Conservation (phyloP, 2,888 invertebrate species). For the Scaptomyza parva region DNA sequence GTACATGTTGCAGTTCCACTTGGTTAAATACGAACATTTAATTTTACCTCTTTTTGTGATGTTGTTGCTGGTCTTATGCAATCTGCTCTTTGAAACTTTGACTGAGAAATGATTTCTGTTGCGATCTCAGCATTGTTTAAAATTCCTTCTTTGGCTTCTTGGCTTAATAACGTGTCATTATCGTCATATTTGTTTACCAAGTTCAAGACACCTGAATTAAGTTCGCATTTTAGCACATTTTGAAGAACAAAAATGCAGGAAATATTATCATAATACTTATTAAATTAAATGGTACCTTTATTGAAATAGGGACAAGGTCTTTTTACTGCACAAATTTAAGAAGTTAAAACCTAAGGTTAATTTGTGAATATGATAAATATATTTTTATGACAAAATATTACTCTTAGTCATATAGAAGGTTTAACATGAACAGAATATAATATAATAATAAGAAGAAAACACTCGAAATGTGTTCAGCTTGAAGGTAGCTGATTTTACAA, state of each 20-base stretch:
- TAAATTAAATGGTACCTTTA: neutral
- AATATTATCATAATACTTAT: constrained; percentile 36
- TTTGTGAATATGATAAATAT: no score
- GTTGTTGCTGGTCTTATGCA: constrained; percentile 25
- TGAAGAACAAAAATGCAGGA: constrained; percentile 19
- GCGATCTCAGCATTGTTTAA: constrained; percentile 72
- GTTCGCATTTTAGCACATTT: constrained; percentile 21
- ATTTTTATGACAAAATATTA: no score
- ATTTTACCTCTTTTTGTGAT: constrained; percentile 31
- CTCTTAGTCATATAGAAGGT: no score
- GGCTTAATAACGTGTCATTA: constrained; percentile 81
- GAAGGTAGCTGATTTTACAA: no score
- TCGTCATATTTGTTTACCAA: constrained; percentile 76
- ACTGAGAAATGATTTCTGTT: constrained; percentile 33
- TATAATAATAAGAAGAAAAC: no score
- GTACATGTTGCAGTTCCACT: constrained; percentile 73
- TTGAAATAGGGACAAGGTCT: neutral
- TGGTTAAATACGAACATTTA: constrained; percentile 77
- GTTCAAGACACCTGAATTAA: constrained; percentile 49
- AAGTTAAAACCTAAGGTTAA: no score
- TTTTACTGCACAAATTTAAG: neutral
- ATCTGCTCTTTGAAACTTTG: constrained; percentile 23
- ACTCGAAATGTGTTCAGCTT: no score
- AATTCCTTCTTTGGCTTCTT: constrained; percentile 37
- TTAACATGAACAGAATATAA: no score